Conservation (phyloP, 2,888 invertebrate genomes). For the Troides oblongomaculatus region DNA sequence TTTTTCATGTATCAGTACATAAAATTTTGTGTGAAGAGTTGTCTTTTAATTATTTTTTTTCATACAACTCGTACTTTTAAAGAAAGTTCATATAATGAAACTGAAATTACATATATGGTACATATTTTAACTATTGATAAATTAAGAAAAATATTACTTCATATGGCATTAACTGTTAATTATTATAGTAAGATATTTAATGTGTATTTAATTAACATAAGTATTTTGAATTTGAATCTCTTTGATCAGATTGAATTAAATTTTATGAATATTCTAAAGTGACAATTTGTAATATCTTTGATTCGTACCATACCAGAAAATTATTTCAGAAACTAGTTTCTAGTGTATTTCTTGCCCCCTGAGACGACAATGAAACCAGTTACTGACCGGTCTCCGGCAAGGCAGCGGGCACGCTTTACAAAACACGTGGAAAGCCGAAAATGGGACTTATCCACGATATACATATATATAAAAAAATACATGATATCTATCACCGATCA, state of each 20-base stretch:
- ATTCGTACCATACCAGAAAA: not conserved
- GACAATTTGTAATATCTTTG: not conserved
- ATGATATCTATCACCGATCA: slow-evolving; percentile 41
- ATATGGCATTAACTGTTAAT: not conserved
- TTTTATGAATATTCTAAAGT: not conserved
- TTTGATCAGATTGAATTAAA: not conserved
- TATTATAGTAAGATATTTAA: not conserved
- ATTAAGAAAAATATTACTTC: too few relatives aligned
- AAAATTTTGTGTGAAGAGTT: too few relatives aligned
- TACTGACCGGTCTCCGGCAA: slow-evolving; percentile 56
- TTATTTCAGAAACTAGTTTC: slow-evolving; percentile 1
- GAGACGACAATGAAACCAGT: slow-evolving; percentile 35
- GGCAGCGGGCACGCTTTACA: slow-evolving; percentile 53
- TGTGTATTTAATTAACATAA: not conserved
- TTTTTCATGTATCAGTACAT: too few relatives aligned
- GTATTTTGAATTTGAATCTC: not conserved
- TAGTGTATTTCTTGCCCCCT: slow-evolving; percentile 43
- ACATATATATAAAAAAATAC: slow-evolving; percentile 48
- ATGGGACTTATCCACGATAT: slow-evolving; percentile 47
- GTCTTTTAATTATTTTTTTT: too few relatives aligned
- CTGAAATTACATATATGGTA: not conserved
- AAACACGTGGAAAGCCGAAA: slow-evolving; percentile 54
- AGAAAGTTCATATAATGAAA: not conserved
- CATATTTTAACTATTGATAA: too few relatives aligned
- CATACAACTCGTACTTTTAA: too few relatives aligned